Percentiles rank a stretch among this genome's conserved stretches.
These are phyloP conservation scores for Crypturellus undulatus DNA, from an alignment of 2,113 vertebrate genomes.

Conservation along the genomic window DNA sequence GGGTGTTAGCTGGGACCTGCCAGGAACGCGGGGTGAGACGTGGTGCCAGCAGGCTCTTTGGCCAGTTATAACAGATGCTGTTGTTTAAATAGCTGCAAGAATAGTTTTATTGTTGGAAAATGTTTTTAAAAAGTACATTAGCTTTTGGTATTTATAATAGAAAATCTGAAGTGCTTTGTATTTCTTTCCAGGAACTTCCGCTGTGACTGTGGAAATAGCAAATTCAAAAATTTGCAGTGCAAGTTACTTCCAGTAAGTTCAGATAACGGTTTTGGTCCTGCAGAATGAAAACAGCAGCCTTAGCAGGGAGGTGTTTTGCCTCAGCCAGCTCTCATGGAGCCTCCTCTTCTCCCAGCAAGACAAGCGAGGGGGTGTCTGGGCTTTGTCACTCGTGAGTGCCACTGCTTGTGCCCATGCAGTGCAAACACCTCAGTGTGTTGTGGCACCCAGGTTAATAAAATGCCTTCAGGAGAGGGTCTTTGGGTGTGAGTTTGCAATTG, in stretches of 20 bases:
- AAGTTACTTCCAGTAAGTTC: constrained; percentile 87
- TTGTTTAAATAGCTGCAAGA: neutral
- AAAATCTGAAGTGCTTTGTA: constrained; percentile 41
- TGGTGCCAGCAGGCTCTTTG: neutral
- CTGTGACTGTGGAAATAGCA: constrained; percentile 95
- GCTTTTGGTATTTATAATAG: neutral
- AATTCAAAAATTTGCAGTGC: constrained; percentile 91
- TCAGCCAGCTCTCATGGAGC: accelerated
- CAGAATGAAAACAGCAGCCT: neutral
- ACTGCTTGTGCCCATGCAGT: neutral
- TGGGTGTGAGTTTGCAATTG: neutral
- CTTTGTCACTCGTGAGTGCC: neutral
- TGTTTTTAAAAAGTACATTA: neutral
- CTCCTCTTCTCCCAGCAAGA: neutral
- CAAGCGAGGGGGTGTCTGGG: neutral
- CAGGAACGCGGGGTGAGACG: accelerated
- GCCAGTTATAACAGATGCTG: neutral
- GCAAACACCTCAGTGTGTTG: too few relatives aligned
- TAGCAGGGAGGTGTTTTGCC: neutral
- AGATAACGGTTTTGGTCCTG: neutral
- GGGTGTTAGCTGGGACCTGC: neutral
- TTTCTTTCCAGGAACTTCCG: constrained; percentile 87
- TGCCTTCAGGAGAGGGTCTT: neutral
- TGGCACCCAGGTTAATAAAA: neutral
- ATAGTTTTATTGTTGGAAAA: neutral